Evolutionary conservation across 1,140 invertebrate species (phyloP), one percentile per base, ranked within the genome.

Genomic region (Campoletis sonorensis): DNA sequence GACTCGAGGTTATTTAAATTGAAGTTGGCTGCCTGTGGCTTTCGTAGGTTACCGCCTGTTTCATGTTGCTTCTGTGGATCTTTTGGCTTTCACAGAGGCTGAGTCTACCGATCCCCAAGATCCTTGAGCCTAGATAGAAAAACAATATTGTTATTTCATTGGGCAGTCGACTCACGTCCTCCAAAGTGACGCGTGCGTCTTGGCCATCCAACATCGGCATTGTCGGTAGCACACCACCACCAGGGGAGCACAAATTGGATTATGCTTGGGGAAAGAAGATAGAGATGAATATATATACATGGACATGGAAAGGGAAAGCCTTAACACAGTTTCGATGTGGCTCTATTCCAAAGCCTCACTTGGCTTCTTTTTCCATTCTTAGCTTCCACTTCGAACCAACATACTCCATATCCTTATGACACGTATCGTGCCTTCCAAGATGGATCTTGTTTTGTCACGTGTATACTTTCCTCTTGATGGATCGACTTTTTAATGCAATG

Each of bases 121-220:
- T 79, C 82, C 79, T 80, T 79, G 68, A 78, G 54, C 78, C n/a
- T 58, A 83, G 82, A 89, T 85, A 87, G 87, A 89, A 89, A 90
- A 90, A 90, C 85, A 90, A 90, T 90, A 89, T 90, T 88, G 88
- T 88, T 88, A 84, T 90, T 91, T 87, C 88, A 91, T 92, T 87
- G 86, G 67, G 81, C 71, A 92, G 88, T 92, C 90, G 84, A 79
- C 85, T 86, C 91, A 92, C 91, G 90, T 91, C 85, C 88, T 84
- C 84, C 88, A 89, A 89, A 89, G 88, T 88, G 86, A 90, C 86
- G 88, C 88, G 86, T 85, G 83, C 85, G 83, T 88, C 85, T 86
- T 87, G 83, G 82, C 83, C 81, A 78, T 83, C 86, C 85, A 81
- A 76, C 84, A 79, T 15, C 15, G n/a, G 27, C 70, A 80, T 54